Conservation (phyloP, 2,888 invertebrate species). For the Andrena haemorrhoa region DNA sequence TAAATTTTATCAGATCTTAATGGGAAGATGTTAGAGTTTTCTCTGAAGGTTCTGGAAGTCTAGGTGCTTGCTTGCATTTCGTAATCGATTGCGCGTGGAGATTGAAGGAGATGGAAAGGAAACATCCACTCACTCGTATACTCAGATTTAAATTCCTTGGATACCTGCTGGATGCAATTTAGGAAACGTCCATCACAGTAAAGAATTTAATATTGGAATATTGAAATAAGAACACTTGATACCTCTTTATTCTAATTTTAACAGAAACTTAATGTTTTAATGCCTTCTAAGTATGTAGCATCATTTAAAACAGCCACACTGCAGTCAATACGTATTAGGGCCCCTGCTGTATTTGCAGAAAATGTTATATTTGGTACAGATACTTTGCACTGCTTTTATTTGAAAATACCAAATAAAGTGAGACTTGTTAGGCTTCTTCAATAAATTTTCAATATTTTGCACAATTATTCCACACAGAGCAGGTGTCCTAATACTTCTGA, state of each 20-base stretch:
- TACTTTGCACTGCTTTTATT: too few relatives aligned
- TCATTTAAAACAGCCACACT: neutral
- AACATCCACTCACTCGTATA: neutral
- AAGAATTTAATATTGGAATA: too few relatives aligned
- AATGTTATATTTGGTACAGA: too few relatives aligned
- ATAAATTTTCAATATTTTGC: too few relatives aligned
- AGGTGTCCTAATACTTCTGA: too few relatives aligned
- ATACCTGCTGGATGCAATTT: neutral
- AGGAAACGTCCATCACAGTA: too few relatives aligned
- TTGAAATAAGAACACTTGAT: too few relatives aligned
- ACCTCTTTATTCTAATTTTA: neutral
- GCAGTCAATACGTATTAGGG: too few relatives aligned
- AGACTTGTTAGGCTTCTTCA: too few relatives aligned
- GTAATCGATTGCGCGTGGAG: neutral
- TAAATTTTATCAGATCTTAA: neutral
- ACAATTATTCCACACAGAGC: too few relatives aligned
- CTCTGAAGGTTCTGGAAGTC: neutral
- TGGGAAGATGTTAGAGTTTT: neutral
- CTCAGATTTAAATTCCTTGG: neutral
- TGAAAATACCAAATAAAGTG: too few relatives aligned
- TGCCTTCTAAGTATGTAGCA: neutral
- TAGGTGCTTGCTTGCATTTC: neutral
- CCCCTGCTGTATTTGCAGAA: too few relatives aligned
- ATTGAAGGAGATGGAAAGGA: slow-evolving; percentile 7
- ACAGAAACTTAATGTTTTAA: neutral